Conservation (phyloP, 2,888 invertebrate genomes). For the Diadromus collaris region DNA sequence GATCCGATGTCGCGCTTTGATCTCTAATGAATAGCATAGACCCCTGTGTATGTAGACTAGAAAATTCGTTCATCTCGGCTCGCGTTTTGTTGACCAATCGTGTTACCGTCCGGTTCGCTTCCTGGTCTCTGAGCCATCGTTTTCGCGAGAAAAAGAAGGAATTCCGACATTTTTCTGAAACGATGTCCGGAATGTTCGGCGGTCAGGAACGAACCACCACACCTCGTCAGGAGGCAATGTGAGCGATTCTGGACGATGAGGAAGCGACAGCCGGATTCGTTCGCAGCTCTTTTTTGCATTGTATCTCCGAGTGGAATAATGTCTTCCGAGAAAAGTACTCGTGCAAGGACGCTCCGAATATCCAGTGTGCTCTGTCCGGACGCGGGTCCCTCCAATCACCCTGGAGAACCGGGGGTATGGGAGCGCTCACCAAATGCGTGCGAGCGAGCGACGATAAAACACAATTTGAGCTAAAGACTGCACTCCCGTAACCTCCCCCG, state of each 20-base stretch:
- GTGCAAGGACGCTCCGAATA: slow-evolving; percentile 57
- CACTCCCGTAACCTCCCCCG: slow-evolving; percentile 73
- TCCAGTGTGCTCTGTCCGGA: slow-evolving; percentile 32
- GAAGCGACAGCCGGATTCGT: not conserved
- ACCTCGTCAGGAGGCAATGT: not conserved
- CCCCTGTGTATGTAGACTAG: not conserved
- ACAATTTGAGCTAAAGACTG: slow-evolving; percentile 79
- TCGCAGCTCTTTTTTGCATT: slow-evolving; percentile 16
- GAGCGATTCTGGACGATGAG: not conserved
- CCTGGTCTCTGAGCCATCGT: not conserved
- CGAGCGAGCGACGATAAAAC: slow-evolving; percentile 77
- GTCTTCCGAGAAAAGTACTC: slow-evolving; percentile 64
- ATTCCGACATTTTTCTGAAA: not conserved
- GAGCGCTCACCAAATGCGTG: slow-evolving; percentile 62
- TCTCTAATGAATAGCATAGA: slow-evolving; percentile 7
- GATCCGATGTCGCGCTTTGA: slow-evolving; percentile 39
- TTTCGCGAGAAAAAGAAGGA: not conserved
- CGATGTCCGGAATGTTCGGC: not conserved
- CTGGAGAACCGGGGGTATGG: slow-evolving; percentile 23
- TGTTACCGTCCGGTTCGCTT: not conserved
- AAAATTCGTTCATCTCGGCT: not conserved
- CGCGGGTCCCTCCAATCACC: slow-evolving; percentile 60
- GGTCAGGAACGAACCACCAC: not conserved
- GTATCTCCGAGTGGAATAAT: slow-evolving; percentile 24
- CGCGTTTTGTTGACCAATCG: not conserved